Evolutionary conservation across 2,113 vertebrate species (phyloP), one percentile per base, ranked within the genome.

Genomic region (Tretioscincus oriximinensis): DNA sequence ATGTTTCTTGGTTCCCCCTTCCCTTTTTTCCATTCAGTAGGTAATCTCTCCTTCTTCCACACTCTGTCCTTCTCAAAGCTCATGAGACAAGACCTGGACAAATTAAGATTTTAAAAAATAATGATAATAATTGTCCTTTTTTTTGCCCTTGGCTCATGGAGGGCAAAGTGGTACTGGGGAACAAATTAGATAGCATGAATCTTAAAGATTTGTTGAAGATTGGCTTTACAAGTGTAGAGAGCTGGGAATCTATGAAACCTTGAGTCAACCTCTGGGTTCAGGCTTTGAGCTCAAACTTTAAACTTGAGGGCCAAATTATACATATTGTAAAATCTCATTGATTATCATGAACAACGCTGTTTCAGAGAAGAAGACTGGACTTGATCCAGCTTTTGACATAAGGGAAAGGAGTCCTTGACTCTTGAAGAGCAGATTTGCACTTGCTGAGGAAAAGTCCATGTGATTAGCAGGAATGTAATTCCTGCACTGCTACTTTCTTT

Each of bases 101-200:
- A 16, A 77, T 66, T 72, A 66, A 12, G 64, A 61, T 68, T 51
- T 51, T 21, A 61, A 79, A 60, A 78, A 51, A 70, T 29, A 7
- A 0, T 71, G 60, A 68, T 78, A 88, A 87, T 66, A 66, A 77
- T 82, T 79, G 45, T 14, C 0, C 82, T 77, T 76, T 67, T n/a
- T 41, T 35, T 45, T 28, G 51, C 9, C 74, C 3, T 41, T 64
- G 5, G 76, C 14, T 66, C 47, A 76, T 86, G 76, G n/a, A 79
- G 61, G 72, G 47, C 68, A 81, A 74, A 64, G 2, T 77, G 89
- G 24, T 24, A 68, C 9, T 79, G 78, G 67, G 4, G 1, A 41
- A 58, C 28, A 7, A 83, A 81, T 77, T 58, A 22, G 63, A 76
- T 72, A 21, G 87, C 81, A 74, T 3, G 80, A 81, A 77, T n/a